Conservation (phyloP, 2,113 vertebrate species). For the Apteryx owenii region DNA sequence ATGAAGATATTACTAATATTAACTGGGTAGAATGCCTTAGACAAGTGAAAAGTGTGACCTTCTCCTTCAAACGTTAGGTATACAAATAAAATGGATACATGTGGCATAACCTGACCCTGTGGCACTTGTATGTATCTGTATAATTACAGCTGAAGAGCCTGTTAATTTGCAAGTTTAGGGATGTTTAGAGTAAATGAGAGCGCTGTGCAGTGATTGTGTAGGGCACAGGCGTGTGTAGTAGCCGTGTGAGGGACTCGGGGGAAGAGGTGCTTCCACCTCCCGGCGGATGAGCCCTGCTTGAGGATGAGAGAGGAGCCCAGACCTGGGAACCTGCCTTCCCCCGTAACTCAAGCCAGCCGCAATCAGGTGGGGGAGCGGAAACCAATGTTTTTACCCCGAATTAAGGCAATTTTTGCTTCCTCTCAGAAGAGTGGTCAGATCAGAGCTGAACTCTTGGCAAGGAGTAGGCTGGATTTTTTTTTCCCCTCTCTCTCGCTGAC, state of each 20-base stretch:
- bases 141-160: slow-evolving; percentile 66
- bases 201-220: slow-evolving; percentile 38
- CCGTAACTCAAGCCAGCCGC: not conserved
- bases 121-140: slow-evolving; percentile 62
- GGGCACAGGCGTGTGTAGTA: not conserved
- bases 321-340: not conserved
- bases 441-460: slow-evolving; percentile 47
- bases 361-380: not conserved
- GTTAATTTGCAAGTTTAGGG: slow-evolving; percentile 63
- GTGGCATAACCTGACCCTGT: slow-evolving; percentile 42
- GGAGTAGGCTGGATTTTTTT: not conserved
- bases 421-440: not conserved
- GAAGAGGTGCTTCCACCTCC: not conserved
- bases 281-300: not conserved
- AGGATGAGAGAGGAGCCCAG: not conserved
- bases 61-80: slow-evolving; percentile 2
- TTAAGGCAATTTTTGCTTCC: not conserved
- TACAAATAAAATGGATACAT: slow-evolving; percentile 31
- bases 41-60: not conserved
- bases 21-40: not conserved
- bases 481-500: not conserved
- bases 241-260: not conserved
- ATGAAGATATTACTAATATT: not conserved
- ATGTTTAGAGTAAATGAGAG: slow-evolving; percentile 61
- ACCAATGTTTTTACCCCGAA: not conserved